phyloP scores from a whole-genome alignment of 2,113 vertebrate genomes.

The Pyxicephalus adspersus region DNA sequence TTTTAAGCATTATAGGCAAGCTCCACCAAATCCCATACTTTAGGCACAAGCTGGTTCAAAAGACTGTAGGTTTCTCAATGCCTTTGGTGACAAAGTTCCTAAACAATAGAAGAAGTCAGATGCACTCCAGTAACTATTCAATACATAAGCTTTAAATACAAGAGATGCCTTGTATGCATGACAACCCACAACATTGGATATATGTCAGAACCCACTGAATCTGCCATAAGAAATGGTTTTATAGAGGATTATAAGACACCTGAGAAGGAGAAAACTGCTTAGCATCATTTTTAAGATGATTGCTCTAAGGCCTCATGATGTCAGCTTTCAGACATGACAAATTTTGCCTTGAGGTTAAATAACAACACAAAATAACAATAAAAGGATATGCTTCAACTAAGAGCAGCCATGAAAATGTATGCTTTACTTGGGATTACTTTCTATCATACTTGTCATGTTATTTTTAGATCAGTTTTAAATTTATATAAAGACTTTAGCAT shows the following conservation, averaged over 20 bases:
- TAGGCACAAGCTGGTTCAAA: too few species aligned
- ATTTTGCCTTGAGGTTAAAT: constrained; percentile 13
- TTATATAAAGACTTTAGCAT: neutral
- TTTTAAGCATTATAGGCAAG: too few species aligned
- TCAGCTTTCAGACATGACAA: constrained; percentile 21
- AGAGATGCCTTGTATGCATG: neutral
- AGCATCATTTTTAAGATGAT: neutral
- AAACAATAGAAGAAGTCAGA: too few species aligned
- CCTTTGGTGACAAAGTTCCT: too few species aligned
- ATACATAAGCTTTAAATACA: neutral
- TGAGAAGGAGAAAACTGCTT: neutral
- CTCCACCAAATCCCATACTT: too few species aligned
- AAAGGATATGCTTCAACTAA: neutral
- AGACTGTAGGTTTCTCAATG: too few species aligned
- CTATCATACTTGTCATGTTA: constrained; percentile 23
- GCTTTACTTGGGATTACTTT: constrained; percentile 26
- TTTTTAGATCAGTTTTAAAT: constrained; percentile 37
- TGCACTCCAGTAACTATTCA: neutral
- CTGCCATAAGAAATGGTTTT: neutral
- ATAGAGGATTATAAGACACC: neutral
- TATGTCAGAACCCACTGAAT: neutral
- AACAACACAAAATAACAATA: constrained; percentile 7
- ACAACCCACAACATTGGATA: neutral
- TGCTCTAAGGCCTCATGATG: constrained; percentile 28
- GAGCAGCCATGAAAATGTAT: constrained; percentile 3